Percentiles rank a stretch among this genome's conserved stretches.
Conservation (phyloP, 1,140 invertebrate species). For the Nasonia giraulti region DNA sequence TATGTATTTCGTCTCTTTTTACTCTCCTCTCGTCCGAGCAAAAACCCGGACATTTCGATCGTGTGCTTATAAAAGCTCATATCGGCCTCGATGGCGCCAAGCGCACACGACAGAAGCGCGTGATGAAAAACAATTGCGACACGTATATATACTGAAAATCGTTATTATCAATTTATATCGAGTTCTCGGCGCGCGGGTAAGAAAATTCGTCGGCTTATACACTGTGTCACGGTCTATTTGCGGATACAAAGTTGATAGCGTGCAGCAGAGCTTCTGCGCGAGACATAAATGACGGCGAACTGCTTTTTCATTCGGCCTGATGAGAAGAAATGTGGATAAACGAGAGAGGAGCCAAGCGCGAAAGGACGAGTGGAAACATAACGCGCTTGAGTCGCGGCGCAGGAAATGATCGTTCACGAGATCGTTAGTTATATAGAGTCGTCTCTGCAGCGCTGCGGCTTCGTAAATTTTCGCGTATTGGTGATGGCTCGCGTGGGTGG, state of each 20-base stretch:
- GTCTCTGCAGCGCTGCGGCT: too few relatives aligned
- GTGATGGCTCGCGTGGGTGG: too few relatives aligned
- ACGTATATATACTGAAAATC: neutral
- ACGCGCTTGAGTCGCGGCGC: too few relatives aligned
- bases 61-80: neutral
- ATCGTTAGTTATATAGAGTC: neutral
- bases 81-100: neutral
- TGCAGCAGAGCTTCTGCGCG: too few relatives aligned
- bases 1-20: too few relatives aligned
- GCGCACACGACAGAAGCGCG: neutral
- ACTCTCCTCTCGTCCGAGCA: too few relatives aligned
- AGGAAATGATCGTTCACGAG: neutral
- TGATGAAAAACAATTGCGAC: constrained; percentile 21
- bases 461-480: too few relatives aligned
- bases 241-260: neutral
- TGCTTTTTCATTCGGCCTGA: constrained; percentile 19
- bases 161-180: neutral
- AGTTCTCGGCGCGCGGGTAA: neutral
- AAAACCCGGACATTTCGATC: neutral
- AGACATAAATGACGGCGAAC: neutral
- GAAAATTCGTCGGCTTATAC: neutral
- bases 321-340: constrained; percentile 6
- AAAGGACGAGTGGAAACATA: too few relatives aligned
- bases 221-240: neutral
- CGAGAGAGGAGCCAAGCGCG: too few relatives aligned